Conservation (phyloP, 2,888 invertebrate genomes). For the Abrostola tripartita region DNA sequence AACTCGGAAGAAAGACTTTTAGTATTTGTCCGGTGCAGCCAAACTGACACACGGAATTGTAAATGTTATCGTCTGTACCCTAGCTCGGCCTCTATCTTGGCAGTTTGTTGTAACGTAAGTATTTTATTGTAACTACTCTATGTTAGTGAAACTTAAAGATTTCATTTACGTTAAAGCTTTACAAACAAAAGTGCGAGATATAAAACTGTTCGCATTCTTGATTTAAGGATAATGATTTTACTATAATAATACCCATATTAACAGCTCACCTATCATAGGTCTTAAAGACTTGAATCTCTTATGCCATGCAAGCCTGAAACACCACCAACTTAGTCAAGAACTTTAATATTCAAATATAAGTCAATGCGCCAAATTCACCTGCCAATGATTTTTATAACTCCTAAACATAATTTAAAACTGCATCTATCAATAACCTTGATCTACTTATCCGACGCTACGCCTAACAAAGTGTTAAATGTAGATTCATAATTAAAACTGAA, state of each 20-base stretch:
- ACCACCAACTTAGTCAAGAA: too few species aligned
- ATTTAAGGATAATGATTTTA: too few species aligned
- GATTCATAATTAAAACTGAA: constrained; percentile 39
- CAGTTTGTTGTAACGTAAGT: constrained; percentile 3
- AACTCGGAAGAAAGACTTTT: constrained; percentile 80
- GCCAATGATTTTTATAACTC: not conserved
- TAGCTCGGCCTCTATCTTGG: constrained; percentile 44
- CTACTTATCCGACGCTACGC: not conserved
- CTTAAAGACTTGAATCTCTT: too few species aligned
- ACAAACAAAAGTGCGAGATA: too few species aligned
- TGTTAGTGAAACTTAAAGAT: too few species aligned
- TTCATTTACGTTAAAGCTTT: too few species aligned
- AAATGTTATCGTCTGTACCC: constrained; percentile 82
- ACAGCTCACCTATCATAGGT: too few species aligned
- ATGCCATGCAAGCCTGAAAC: too few species aligned
- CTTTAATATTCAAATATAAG: too few species aligned
- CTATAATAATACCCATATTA: too few species aligned
- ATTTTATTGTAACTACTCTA: not conserved
- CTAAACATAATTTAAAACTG: not conserved
- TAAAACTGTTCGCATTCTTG: too few species aligned
- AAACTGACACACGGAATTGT: constrained; percentile 83
- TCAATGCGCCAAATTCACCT: too few species aligned
- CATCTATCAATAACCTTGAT: not conserved
- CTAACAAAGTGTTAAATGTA: constrained; percentile 12
- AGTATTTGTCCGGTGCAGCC: constrained; percentile 82